Percentiles rank a stretch among this genome's conserved stretches.
These are phyloP conservation scores for Cebus imitator DNA, from an alignment of 2,113 vertebrate species.

Conservation along the genomic window DNA sequence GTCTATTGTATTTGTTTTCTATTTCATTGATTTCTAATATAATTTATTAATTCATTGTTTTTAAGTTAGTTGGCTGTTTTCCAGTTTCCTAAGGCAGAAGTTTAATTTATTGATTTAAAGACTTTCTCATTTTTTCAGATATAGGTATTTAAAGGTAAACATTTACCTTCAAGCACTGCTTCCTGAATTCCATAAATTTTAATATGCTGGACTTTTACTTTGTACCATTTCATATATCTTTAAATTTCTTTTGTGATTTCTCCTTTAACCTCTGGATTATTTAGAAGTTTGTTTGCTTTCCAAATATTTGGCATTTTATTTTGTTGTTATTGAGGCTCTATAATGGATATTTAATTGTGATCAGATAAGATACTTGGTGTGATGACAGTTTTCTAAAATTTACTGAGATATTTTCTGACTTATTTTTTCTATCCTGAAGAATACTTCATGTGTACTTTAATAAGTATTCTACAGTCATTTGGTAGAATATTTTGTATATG, in stretches of 20 bases:
- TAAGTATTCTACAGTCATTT: not conserved
- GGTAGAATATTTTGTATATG: not conserved
- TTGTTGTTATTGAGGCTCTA: not conserved
- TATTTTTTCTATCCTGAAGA: not conserved
- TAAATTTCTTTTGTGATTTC: not conserved
- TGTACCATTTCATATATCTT: not conserved
- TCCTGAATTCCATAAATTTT: not conserved
- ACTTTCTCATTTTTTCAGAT: not conserved
- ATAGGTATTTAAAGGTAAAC: not conserved
- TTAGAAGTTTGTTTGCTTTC: not conserved
- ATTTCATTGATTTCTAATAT: not conserved
- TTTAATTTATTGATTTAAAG: not conserved
- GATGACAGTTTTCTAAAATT: not conserved
- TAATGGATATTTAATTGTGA: not conserved
- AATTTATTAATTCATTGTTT: not conserved
- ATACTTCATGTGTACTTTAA: too few species aligned
- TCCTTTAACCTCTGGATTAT: not conserved
- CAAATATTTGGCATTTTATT: not conserved
- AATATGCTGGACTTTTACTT: not conserved
- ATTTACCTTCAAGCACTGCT: not conserved
- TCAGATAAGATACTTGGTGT: not conserved
- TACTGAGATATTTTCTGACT: not conserved
- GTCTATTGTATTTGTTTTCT: not conserved
- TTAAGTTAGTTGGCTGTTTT: not conserved
- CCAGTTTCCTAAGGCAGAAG: not conserved